Evolutionary conservation across 2,797 vertebrate species (phyloP).

Genomic region (Linurgus olivaceus): DNA sequence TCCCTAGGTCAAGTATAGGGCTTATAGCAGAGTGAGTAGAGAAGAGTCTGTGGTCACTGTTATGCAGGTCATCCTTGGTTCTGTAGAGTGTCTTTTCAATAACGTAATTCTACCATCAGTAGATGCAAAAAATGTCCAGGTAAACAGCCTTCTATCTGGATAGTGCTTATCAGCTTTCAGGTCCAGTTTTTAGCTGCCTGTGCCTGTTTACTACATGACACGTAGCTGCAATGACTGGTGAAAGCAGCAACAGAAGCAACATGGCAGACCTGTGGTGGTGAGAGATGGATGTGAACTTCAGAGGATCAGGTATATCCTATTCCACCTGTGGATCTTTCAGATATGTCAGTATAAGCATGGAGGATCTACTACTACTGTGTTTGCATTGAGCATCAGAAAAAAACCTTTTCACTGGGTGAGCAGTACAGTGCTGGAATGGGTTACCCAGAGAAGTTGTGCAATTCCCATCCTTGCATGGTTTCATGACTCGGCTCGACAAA

Average conservation of each 20-base stretch:
- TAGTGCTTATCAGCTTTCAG: neutral
- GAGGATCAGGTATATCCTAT: neutral
- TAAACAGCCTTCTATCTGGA: neutral
- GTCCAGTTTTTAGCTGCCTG: neutral
- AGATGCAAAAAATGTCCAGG: neutral
- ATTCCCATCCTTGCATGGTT: neutral
- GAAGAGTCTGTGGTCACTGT: neutral
- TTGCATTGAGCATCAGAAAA: neutral
- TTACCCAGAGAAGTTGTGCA: neutral
- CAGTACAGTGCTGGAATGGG: neutral
- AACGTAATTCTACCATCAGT: neutral
- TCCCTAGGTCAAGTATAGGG: neutral
- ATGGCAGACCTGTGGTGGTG: neutral
- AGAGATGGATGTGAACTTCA: neutral
- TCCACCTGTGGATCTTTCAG: neutral
- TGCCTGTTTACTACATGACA: neutral
- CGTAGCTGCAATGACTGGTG: neutral
- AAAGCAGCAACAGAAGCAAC: neutral
- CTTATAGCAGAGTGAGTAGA: neutral
- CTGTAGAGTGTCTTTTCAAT: neutral
- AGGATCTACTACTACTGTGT: neutral
- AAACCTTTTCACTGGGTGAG: neutral
- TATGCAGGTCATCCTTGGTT: neutral
- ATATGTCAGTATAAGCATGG: neutral
- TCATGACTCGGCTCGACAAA: neutral